These are phyloP conservation scores for Holocentrus rufus DNA, from an alignment of 2,797 vertebrate genomes.

Conservation along the genomic window DNA sequence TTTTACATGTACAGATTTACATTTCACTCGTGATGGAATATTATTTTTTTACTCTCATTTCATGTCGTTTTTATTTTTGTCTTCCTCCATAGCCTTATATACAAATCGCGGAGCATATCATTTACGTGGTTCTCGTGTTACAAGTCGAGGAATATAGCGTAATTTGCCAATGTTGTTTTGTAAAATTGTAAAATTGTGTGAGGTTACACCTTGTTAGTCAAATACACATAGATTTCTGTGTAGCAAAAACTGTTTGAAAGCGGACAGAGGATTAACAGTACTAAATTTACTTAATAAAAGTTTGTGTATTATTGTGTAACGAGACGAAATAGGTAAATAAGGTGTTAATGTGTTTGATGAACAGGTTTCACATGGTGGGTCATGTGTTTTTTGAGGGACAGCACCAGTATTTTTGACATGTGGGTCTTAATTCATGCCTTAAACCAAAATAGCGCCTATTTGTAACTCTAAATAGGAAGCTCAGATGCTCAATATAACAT, in stretches of 20 bases:
- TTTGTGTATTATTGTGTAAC: constrained; percentile 58
- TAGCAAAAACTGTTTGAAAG: constrained; percentile 59
- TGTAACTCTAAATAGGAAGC: constrained; percentile 31
- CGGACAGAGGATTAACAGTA: constrained; percentile 47
- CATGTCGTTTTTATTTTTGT: constrained; percentile 69
- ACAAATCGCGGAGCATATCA: constrained; percentile 82
- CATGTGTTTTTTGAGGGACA: not conserved
- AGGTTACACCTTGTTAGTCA: constrained; percentile 80
- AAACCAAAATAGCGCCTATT: constrained; percentile 13
- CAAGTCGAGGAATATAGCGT: constrained; percentile 63
- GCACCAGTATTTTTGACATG: not conserved
- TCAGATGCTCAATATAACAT: not conserved
- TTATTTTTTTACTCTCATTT: constrained; percentile 40
- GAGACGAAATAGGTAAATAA: constrained; percentile 47
- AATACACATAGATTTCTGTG: constrained; percentile 71
- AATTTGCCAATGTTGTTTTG: constrained; percentile 72
- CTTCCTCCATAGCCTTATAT: constrained; percentile 88
- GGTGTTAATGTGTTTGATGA: not conserved
- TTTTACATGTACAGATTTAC: constrained; percentile 42
- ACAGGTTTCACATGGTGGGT: constrained; percentile 2
- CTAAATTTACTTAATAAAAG: constrained; percentile 22
- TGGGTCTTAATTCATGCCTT: constrained; percentile 5
- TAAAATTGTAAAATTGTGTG: constrained; percentile 77
- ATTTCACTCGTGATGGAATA: constrained; percentile 44
- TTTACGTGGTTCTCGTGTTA: constrained; percentile 75